phyloP scores from a whole-genome alignment of 2,888 invertebrate species.

The Mythimna pallens region DNA sequence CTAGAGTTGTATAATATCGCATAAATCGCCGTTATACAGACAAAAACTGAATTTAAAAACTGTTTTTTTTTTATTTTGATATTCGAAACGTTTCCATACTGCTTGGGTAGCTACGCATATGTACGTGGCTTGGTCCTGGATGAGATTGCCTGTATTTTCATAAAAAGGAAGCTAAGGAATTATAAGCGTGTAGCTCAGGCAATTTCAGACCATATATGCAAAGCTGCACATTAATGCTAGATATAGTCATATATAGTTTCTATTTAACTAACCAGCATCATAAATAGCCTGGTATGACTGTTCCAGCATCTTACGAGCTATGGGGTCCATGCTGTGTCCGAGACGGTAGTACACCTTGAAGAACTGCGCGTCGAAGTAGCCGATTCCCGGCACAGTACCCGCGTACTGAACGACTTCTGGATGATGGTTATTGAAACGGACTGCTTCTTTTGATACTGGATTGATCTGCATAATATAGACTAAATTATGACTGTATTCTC shows the following conservation, averaged over 20 bases:
- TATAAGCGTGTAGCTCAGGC: too few relatives aligned
- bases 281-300: slow-evolving; percentile 93
- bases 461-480: slow-evolving; percentile 77
- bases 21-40: too few relatives aligned
- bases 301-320: slow-evolving; percentile 93
- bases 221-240: too few relatives aligned
- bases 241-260: too few relatives aligned
- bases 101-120: too few relatives aligned
- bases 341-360: slow-evolving; percentile 93
- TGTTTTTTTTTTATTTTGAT: too few relatives aligned
- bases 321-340: slow-evolving; percentile 82
- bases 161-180: too few relatives aligned
- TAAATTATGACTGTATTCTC: not conserved
- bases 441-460: slow-evolving; percentile 91
- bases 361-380: slow-evolving; percentile 93
- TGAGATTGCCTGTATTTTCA: too few relatives aligned
- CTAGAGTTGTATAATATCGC: too few relatives aligned
- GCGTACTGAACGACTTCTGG: slow-evolving; percentile 89
- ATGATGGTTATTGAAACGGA: slow-evolving; percentile 78
- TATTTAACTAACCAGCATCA: slow-evolving; percentile 88
- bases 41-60: too few relatives aligned
- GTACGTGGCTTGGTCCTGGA: too few relatives aligned
- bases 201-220: slow-evolving; percentile 57
- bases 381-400: slow-evolving; percentile 91
- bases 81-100: too few relatives aligned